These are phyloP conservation scores for Halictus quadricinctus DNA, from an alignment of 2,888 invertebrate species.

Conservation along the genomic window DNA sequence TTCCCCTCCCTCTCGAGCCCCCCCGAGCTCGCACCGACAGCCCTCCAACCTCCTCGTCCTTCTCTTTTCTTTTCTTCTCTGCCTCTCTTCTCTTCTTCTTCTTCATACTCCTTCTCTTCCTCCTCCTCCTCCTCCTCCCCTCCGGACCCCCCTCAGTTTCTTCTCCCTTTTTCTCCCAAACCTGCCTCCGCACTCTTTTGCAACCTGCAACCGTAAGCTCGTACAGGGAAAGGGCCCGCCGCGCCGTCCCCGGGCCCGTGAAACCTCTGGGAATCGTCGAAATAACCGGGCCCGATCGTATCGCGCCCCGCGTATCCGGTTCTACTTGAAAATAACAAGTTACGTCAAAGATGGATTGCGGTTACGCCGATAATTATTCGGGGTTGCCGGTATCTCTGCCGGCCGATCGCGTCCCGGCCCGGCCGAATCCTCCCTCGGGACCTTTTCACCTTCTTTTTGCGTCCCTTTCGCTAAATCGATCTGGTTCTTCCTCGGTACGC, in stretches of 20 bases:
- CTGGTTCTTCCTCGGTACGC: neutral
- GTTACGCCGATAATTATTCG: constrained; percentile 56
- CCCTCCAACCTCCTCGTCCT: neutral
- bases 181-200: constrained; percentile 50
- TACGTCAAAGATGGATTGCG: constrained; percentile 60
- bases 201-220: constrained; percentile 60
- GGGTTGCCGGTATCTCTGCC: constrained; percentile 34
- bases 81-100: constrained; percentile 1
- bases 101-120: neutral
- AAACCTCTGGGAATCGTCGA: constrained; percentile 64
- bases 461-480: neutral
- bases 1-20: constrained; percentile 19
- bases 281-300: constrained; percentile 58
- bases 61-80: neutral
- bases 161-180: constrained; percentile 49
- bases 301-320: constrained; percentile 54
- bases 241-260: constrained; percentile 15
- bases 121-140: neutral
- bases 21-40: neutral
- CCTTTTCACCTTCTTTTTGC: constrained; percentile 9
- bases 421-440: neutral
- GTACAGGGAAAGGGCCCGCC: constrained; percentile 35
- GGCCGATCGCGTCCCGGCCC: neutral
- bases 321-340: constrained; percentile 60
- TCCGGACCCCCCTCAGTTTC: neutral